phyloP scores from a whole-genome alignment of 2,113 vertebrate genomes.

The Tragulus kanchil region DNA sequence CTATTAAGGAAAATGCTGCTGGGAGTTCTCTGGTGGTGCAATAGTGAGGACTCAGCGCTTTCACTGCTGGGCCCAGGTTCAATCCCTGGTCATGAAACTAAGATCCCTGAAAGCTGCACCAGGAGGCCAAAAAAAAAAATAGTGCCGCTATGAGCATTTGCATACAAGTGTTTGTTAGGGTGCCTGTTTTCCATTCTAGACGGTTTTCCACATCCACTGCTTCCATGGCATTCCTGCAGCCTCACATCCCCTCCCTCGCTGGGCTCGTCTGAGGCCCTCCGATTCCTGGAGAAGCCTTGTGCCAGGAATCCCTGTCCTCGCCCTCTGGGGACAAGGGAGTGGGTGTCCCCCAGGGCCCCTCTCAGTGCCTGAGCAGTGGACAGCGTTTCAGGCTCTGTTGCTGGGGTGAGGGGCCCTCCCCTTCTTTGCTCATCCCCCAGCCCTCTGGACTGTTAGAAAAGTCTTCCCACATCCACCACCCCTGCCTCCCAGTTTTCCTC shows the following conservation, averaged over 20 bases:
- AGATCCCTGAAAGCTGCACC: not conserved
- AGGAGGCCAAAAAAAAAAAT: not conserved
- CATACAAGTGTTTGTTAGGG: not conserved
- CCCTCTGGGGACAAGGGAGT: not conserved
- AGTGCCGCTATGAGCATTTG: not conserved
- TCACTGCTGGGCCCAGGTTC: not conserved
- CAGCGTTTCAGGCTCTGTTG: not conserved
- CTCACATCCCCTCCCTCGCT: not conserved
- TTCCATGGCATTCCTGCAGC: not conserved
- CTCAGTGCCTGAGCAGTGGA: not conserved
- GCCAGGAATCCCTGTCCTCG: not conserved
- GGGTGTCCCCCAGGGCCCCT: not conserved
- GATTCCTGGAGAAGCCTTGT: not conserved
- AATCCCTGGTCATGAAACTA: not conserved
- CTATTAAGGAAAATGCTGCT: not conserved
- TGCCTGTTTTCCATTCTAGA: not conserved
- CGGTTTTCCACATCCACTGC: not conserved
- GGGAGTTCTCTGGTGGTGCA: not conserved
- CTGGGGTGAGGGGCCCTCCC: not conserved
- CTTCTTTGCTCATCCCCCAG: not conserved
- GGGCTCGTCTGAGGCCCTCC: not conserved
- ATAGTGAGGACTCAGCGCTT: not conserved
- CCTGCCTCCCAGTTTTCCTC: not conserved
- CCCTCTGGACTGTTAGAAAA: not conserved
- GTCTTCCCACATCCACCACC: accelerated